phyloP scores from a whole-genome alignment of 2,797 vertebrate species.

The Bradypodion pumilum region DNA sequence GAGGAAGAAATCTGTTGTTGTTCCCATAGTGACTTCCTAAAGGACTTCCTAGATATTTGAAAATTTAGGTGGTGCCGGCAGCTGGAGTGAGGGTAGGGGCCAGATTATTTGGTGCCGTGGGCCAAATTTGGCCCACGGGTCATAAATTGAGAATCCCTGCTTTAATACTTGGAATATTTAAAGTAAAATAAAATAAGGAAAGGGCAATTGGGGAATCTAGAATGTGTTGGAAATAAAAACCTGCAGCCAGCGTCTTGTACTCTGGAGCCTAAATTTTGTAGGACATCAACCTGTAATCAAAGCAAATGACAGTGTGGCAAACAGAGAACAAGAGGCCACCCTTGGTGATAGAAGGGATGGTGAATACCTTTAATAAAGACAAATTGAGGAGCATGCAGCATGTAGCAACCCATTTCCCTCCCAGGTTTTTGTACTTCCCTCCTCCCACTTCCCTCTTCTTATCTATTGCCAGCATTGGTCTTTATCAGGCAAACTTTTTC shows the following conservation, averaged over 20 bases:
- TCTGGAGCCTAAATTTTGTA: conserved; percentile 5
- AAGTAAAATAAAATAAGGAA: not conserved
- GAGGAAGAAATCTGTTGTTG: too few relatives aligned
- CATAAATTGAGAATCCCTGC: too few relatives aligned
- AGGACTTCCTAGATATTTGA: too few relatives aligned
- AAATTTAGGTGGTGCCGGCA: too few relatives aligned
- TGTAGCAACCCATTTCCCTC: not conserved
- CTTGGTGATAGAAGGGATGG: not conserved
- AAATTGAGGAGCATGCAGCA: not conserved
- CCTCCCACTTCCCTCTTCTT: too few relatives aligned
- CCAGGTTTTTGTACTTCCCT: not conserved
- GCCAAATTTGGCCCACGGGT: too few relatives aligned
- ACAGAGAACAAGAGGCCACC: not conserved
- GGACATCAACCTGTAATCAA: conserved; percentile 6
- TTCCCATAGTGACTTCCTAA: too few relatives aligned
- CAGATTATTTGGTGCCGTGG: too few relatives aligned
- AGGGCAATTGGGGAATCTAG: too few relatives aligned
- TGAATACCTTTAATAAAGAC: not conserved
- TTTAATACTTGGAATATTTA: not conserved
- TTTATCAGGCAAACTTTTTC: not conserved
- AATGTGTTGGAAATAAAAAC: not conserved
- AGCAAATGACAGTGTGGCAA: not conserved
- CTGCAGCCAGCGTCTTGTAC: not conserved
- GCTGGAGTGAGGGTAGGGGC: too few relatives aligned
- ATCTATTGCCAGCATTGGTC: not conserved